Base-by-base conservation (phyloP, 2,113 vertebrate genomes). In the Aramus guarauna region DNA sequence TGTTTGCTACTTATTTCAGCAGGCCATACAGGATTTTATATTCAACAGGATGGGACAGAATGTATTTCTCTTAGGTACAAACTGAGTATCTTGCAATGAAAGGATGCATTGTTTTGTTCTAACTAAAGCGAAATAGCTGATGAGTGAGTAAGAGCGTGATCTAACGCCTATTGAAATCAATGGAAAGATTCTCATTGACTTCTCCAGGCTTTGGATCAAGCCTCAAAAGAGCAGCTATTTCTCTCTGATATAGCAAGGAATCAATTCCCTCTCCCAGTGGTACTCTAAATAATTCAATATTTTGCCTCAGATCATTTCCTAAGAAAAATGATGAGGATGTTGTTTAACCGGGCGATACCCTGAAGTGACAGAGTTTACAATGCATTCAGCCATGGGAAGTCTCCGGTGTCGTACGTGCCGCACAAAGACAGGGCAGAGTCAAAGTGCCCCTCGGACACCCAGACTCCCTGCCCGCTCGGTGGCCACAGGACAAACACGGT, bases 241-340 rank as follows among this genome's bases (percentile, higher is more conserved):
- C 92, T 96, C 96, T 96, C 74, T 96, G 96, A 96, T 97, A 97
- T 78, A 67, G 93, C 53, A 23, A 93, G 92, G 92, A 97, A 96
- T 96, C 96, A 97, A 96, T 97, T 93, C 92, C 79, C 69, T 96
- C 89, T 97, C 95, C 96, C 94, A 96, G 85, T 0, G 45, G 96
- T 94, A 87, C 86, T 92, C 94, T 97, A 97, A 97, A 97, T 97
- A 97, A 97, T 97, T 97, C 95, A 96, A 87, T 96, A 94, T 95
- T 97, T 97, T 94, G 88, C 95, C 96, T 97, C 95, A 97, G 91
- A 97, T 97, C 88, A 91, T 97, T 97, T 97, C 94, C 83, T 91
- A 94, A 92, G 96, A 97, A 95, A 96, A 97, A 96, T 86, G 76
- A 97, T 87, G 91, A 94, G 94, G 91, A 79, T 97, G 95, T 97